A percentile compares a stretch with the other conserved stretches of the same genome.
Evolutionary conservation across 2,113 vertebrate genomes (phyloP).

Genomic region (Eidolon helvum): DNA sequence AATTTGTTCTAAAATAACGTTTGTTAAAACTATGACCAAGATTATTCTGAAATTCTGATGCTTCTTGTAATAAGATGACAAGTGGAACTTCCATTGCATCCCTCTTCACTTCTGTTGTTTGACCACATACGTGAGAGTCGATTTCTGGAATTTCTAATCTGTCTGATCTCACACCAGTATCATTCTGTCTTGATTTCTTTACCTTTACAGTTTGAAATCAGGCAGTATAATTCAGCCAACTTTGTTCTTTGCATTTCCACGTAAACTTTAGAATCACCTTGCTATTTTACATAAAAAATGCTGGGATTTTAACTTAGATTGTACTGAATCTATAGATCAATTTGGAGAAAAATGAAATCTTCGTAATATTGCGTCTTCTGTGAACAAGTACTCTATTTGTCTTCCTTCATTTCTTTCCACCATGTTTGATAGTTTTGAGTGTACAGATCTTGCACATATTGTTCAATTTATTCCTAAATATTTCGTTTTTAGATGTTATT

Average conservation of each 20-base stretch:
- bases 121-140: not conserved
- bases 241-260: not conserved
- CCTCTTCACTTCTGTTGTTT: not conserved
- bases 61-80: not conserved
- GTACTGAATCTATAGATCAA: not conserved
- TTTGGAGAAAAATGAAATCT: not conserved
- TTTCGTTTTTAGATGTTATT: not conserved
- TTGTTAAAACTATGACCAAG: not conserved
- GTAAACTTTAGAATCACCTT: not conserved
- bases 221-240: not conserved
- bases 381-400: not conserved
- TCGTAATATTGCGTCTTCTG: not conserved
- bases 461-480: not conserved
- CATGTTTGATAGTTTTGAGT: not conserved
- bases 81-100: not conserved
- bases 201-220: not conserved
- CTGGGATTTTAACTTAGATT: not conserved
- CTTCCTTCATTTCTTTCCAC: not conserved
- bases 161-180: not conserved
- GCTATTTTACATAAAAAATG: not conserved
- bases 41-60: not conserved
- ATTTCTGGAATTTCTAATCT: not conserved
- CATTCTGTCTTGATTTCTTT: not conserved
- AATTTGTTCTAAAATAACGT: not conserved
- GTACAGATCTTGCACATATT: not conserved